phyloP scores from a whole-genome alignment of 2,113 vertebrate species.

The Malurus melanocephalus region DNA sequence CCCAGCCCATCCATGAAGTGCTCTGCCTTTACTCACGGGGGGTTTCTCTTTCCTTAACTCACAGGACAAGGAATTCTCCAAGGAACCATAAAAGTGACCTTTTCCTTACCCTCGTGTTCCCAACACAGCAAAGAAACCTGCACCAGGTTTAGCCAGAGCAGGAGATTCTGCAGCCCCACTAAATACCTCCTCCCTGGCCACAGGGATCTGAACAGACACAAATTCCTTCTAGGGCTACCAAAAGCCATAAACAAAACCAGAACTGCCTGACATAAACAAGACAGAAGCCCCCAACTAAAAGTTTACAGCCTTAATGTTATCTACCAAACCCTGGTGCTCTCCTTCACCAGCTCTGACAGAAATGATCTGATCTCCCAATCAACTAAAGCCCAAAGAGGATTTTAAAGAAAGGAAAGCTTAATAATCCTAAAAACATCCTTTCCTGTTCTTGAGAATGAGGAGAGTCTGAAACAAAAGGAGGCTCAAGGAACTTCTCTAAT shows the following conservation, averaged over 20 bases:
- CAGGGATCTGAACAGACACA: neutral
- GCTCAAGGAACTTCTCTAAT: neutral
- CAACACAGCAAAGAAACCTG: neutral
- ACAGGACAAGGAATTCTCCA: neutral
- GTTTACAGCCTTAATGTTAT: neutral
- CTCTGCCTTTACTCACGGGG: neutral
- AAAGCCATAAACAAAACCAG: neutral
- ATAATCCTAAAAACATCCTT: conserved; percentile 16
- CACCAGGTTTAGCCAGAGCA: neutral
- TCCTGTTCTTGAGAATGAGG: neutral
- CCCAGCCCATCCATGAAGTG: neutral
- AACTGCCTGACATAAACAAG: neutral
- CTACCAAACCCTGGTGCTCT: neutral
- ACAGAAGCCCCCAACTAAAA: neutral
- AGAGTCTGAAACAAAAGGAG: neutral
- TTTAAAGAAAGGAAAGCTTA: neutral
- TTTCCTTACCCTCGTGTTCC: neutral
- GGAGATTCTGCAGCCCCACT: neutral
- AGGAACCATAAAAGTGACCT: neutral
- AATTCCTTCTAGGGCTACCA: neutral
- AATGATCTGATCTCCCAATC: conserved; percentile 25
- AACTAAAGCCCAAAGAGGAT: neutral
- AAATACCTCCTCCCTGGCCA: neutral
- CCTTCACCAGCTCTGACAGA: neutral
- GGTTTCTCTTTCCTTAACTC: neutral